Evolutionary conservation across 2,797 vertebrate genomes (phyloP), one percentile per base, ranked within the genome.

Genomic region (Rhynchotus rufescens): DNA sequence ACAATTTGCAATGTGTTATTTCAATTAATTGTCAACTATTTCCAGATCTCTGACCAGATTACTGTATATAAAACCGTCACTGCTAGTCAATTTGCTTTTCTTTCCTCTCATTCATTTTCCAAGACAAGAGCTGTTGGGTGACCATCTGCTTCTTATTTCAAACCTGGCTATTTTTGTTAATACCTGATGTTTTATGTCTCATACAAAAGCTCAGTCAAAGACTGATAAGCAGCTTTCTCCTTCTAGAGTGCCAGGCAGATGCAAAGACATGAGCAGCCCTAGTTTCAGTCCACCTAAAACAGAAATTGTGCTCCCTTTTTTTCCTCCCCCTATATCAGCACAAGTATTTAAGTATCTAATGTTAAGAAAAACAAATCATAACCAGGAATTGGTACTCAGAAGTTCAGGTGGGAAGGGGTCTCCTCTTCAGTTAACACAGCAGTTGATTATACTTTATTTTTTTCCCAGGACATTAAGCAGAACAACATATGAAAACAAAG

Each of bases 1-100:
- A 97, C 96, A 96, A 97, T 97, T 96, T 96, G 95, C 94, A 96
- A 92, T 94, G 97, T 96, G 95, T 84, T 96, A 96, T 93, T 95
- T 89, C 96, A 96, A 95, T 95, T 96, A 95, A 96, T 96, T 92
- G 95, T 92, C 94, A 96, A 92, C 95, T 95, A 40, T 96, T 97
- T 97, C 96, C 96, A 96, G 95, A 90, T 94, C 96, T 76, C 81
- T 12, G 86, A 94, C 86, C 86, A 84, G 89, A 97, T 96, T 80
- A 88, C 78, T 72, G 92, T 83, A 91, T 93, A 93, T 92, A 94
- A 96, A 96, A 82, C 93, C 68, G 4, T 91, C 91, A 14, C 92
- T 92, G 72, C 47, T n/a, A 68, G 67, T 86, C 87, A 52, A 91
- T 92, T 91, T 51, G 72, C 85, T 95, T 89, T 82, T 84, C 83